Base-by-base conservation (phyloP, 1,140 invertebrate genomes). In the Atta cephalotes region DNA sequence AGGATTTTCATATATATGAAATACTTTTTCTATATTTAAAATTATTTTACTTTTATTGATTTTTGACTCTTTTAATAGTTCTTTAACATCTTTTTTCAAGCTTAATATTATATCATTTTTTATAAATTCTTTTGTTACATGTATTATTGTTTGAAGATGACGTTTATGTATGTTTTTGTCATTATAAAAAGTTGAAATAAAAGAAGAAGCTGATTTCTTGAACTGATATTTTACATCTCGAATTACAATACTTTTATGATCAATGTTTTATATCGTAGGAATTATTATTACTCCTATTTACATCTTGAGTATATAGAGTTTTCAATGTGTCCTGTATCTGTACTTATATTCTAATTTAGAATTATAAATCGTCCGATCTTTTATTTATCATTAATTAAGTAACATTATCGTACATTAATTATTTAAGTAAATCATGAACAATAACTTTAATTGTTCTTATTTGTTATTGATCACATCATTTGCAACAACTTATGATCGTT, bases 91-190 rank as follows among this genome's bases (percentile, higher is more conserved):
- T 25, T 25, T 62, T 25, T 45, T 10, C 39, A 62, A n/a, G 5
- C 3, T 25, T 62, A 25, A 14, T 4, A 14, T 60, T 25, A 28
- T 28, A 25, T 62, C 21, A 62, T 63, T 16, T 63, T 63, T 25
- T 63, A 63, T 28, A 63, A 63, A 63, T 63, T 62, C 60, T 62
- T 28, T 63, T 28, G 60, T 63, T 63, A 28, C 12, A 63, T 63
- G 1, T 28, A 63, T 63, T 63, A 63, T 16, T 7, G 28, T 63
- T 63, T 28, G 60, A 16, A 62, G 0, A 5, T 28, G 10, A 63
- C 25, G 25, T 21, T 63, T 63, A 28, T 28, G 25, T 63, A 28
- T 28, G 6, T 14, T 28, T 28, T 28, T 28, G 5, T 63, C 60
- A 6, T 16, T 28, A 63, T 63, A 63, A 63, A 63, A 63, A 28